Base-by-base conservation (phyloP, 2,797 vertebrate genomes). In the Liparis tanakae region DNA sequence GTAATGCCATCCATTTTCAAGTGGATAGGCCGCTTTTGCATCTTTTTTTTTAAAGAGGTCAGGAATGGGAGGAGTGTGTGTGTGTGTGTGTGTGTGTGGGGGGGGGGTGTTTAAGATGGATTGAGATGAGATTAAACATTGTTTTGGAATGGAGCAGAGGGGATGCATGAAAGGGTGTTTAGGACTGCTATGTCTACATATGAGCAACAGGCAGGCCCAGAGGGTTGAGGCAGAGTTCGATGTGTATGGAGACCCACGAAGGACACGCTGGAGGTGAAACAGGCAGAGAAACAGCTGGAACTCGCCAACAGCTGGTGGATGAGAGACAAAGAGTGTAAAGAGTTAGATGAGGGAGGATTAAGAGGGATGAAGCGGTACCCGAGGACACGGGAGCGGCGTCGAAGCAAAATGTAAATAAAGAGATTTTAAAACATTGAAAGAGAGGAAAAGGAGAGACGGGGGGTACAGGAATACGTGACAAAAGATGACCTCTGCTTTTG, bases 261-360 rank as follows among this genome's bases (percentile, higher is more conserved):
- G 78, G 68, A 39, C 51, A 44, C 53, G 70, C 55, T 53, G 33
- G 72, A 73, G 78, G 74, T 76, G 57, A 83, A 74, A 58, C 39
- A 72, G 56, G 74, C 80, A 74, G 56, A 67, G 51, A 46, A 74
- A 51, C 2, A 12, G 20, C 41, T 25, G 10, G 39, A 71, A 30
- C 50, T 77, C 46, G 20, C 14, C 44, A 33, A 51, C 73, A 65
- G 66, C 64, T 74, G 41, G 30, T 18, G 67, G 71, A 43, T 76
- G 67, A 30, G 55, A 61, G 62, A 70, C 53, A 12, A 6, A 0
- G 62, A 67, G 57, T 48, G 51, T 22, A 54, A 69, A 41, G 68
- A 63, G 69, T 75, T 56, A 10, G 70, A 83, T 76, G 76, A 84
- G 61, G 66, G 79, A 44, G 80, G 79, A 89, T 89, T 86, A 89